Evolutionary conservation across 2,888 invertebrate species (phyloP).

Genomic region (Crocallis elinguaria): DNA sequence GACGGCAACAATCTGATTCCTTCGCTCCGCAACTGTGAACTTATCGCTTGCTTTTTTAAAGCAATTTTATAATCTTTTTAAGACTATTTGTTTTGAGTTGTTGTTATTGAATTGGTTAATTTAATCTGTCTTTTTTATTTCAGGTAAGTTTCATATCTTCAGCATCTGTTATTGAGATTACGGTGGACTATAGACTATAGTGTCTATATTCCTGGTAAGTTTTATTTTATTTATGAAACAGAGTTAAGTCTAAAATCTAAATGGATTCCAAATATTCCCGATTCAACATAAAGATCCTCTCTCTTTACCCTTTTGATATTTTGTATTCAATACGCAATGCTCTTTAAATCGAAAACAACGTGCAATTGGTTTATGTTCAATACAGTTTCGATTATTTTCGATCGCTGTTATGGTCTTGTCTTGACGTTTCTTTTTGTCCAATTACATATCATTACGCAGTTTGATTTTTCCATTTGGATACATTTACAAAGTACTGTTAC

Average conservation of each 20-base stretch:
- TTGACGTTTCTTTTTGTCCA: not conserved
- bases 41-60: slow-evolving; percentile 70
- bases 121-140: not conserved
- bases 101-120: not conserved
- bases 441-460: not conserved
- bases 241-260: too few relatives aligned
- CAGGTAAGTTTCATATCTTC: slow-evolving; percentile 14
- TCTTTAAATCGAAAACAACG: slow-evolving; percentile 17
- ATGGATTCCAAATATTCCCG: too few relatives aligned
- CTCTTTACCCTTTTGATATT: not conserved
- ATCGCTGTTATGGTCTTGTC: not conserved
- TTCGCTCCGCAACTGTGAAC: slow-evolving; percentile 61
- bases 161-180: slow-evolving; percentile 6
- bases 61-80: not conserved
- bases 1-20: slow-evolving; percentile 74
- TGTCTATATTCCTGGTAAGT: slow-evolving; percentile 6
- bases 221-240: not conserved
- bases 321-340: slow-evolving; percentile 16
- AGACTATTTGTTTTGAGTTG: not conserved
- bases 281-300: not conserved
- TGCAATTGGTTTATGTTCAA: slow-evolving; percentile 22
- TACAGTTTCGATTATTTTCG: not conserved
- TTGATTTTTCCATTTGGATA: not conserved
- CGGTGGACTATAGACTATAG: not conserved
- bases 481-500: not conserved